phyloP scores from a whole-genome alignment of 1,140 invertebrate genomes.

The Bombus picipes region DNA sequence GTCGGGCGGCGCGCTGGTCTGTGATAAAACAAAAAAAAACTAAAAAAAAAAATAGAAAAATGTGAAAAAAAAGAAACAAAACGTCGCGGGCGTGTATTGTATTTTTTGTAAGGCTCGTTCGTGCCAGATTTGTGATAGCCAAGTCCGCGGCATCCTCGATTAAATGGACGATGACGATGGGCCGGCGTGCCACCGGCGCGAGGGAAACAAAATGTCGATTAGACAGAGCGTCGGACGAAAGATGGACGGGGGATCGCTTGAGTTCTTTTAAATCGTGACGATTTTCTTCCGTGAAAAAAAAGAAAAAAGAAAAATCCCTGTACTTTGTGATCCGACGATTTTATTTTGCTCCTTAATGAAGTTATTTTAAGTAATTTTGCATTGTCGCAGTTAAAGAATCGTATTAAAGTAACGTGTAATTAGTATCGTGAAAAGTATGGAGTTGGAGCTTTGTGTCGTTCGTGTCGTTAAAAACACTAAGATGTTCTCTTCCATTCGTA shows the following conservation, averaged over 20 bases:
- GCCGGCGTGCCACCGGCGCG: slow-evolving; percentile 58
- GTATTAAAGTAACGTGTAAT: neutral
- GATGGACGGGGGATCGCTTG: slow-evolving; percentile 23
- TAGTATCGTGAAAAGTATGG: neutral
- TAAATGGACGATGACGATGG: slow-evolving; percentile 67
- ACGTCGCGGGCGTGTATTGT: slow-evolving; percentile 79
- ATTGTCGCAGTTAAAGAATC: neutral
- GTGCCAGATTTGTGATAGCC: slow-evolving; percentile 82
- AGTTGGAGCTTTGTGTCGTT: neutral
- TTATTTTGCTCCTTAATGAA: neutral
- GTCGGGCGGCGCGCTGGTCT: slow-evolving; percentile 58
- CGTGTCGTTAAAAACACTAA: too few species aligned
- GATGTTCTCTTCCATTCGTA: neutral
- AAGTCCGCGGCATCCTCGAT: slow-evolving; percentile 76
- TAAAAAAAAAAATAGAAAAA: slow-evolving; percentile 21
- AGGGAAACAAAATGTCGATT: slow-evolving; percentile 33
- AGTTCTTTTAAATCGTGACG: slow-evolving; percentile 31
- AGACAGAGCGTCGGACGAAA: slow-evolving; percentile 18
- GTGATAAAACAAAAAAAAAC: slow-evolving; percentile 56
- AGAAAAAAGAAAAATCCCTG: neutral
- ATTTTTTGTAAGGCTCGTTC: slow-evolving; percentile 82
- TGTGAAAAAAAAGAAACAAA: slow-evolving; percentile 58
- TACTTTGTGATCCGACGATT: neutral
- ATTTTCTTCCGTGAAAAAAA: neutral
- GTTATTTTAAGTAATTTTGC: neutral